phyloP scores from a whole-genome alignment of 2,797 vertebrate species.

The Chaunax sp. region DNA sequence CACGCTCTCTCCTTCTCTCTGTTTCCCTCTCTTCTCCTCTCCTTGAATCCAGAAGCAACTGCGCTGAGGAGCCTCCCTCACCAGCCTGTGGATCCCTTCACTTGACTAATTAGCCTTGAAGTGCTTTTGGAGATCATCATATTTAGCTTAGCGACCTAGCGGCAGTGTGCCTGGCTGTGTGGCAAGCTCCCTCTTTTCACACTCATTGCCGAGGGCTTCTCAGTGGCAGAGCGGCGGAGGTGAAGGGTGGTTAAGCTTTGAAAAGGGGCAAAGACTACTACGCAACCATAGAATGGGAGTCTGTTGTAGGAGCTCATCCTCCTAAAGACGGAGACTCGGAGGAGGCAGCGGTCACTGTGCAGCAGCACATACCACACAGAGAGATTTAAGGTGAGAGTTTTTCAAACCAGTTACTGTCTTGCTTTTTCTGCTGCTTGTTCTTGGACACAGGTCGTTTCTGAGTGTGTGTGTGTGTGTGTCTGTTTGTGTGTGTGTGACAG shows the following conservation, averaged over 20 bases:
- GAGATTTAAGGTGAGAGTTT: slow-evolving; percentile 75
- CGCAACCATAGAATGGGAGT: slow-evolving; percentile 62
- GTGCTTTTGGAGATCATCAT: slow-evolving; percentile 77
- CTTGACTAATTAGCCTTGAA: slow-evolving; percentile 80
- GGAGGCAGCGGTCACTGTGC: slow-evolving; percentile 48
- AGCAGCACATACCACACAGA: slow-evolving; percentile 43
- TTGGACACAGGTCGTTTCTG: slow-evolving; percentile 6
- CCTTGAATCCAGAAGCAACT: slow-evolving; percentile 62
- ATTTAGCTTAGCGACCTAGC: slow-evolving; percentile 72
- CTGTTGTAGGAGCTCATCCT: slow-evolving; percentile 60
- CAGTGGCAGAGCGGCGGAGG: slow-evolving; percentile 62
- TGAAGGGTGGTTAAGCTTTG: slow-evolving; percentile 70
- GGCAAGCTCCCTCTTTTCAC: slow-evolving; percentile 66
- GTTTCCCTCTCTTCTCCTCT: slow-evolving; percentile 28
- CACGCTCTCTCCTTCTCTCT: slow-evolving; percentile 4
- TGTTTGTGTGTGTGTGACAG: not conserved
- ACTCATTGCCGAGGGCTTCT: slow-evolving; percentile 64
- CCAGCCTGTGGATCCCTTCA: slow-evolving; percentile 70
- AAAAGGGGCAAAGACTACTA: slow-evolving; percentile 52
- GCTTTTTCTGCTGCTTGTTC: slow-evolving; percentile 15
- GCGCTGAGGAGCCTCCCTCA: slow-evolving; percentile 53
- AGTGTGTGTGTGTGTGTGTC: slow-evolving; percentile 6
- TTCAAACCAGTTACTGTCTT: slow-evolving; percentile 11
- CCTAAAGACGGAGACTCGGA: slow-evolving; percentile 50
- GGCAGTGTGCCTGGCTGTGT: slow-evolving; percentile 55